Evolutionary conservation across 1,140 invertebrate genomes (phyloP).

Genomic region (Condylostylus longicornis): DNA sequence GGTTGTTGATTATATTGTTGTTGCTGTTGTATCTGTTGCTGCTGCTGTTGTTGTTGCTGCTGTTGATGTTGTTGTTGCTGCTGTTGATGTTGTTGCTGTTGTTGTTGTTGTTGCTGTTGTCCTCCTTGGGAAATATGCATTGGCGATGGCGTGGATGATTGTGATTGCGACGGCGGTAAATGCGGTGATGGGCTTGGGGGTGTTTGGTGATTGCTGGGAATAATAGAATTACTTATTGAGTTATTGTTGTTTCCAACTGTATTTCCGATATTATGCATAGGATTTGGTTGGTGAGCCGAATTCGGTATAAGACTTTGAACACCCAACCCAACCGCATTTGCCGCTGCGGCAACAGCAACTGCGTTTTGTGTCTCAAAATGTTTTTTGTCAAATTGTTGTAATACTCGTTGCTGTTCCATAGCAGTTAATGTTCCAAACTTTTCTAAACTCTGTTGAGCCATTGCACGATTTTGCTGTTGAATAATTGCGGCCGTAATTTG

Average conservation of each 20-base stretch:
- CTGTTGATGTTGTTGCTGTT: constrained; percentile 1
- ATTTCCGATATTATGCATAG: neutral
- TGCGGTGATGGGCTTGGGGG: neutral
- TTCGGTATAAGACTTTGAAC: constrained; percentile 12
- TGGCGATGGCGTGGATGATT: constrained; percentile 21
- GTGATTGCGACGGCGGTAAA: neutral
- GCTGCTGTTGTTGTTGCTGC: neutral
- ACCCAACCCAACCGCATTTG: constrained; percentile 28
- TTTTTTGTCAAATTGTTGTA: constrained; percentile 35
- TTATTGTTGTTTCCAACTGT: neutral
- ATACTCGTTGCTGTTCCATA: constrained; percentile 37
- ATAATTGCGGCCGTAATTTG: constrained; percentile 38
- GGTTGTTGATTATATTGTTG: constrained; percentile 5
- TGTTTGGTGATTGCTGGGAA: too few relatives aligned
- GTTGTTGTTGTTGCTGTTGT: constrained; percentile 8
- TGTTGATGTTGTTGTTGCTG: neutral
- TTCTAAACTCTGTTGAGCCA: constrained; percentile 40
- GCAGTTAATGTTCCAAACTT: constrained; percentile 36
- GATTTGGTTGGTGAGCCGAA: constrained; percentile 10
- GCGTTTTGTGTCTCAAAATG: constrained; percentile 29
- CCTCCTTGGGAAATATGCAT: constrained; percentile 14
- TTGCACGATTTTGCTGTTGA: constrained; percentile 39
- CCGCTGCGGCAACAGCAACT: constrained; percentile 26
- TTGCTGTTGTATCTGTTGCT: constrained; percentile 4
- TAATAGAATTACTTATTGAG: too few relatives aligned